Conservation (phyloP, 1,140 invertebrate species). For the Grapholita molesta region DNA sequence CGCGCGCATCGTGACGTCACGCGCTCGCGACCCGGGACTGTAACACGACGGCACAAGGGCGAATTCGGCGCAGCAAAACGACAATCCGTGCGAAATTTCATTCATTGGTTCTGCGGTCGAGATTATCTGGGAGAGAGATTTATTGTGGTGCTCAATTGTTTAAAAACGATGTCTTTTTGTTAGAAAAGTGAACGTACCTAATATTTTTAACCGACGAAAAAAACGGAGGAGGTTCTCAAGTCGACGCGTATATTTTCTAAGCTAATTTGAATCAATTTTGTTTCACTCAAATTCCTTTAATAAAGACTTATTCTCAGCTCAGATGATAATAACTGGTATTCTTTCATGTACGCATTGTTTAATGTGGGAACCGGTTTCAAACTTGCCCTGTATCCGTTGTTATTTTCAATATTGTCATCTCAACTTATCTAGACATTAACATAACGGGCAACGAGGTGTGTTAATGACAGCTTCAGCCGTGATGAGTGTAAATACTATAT, state of each 20-base stretch:
- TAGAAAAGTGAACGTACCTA: not conserved
- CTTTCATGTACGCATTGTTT: not conserved
- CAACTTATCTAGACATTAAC: not conserved
- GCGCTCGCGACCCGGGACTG: not conserved
- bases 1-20: constrained; percentile 13
- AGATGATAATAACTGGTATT: not conserved
- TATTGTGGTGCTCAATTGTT: not conserved
- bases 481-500: not conserved
- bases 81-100: constrained; percentile 26
- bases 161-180: not conserved
- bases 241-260: too few relatives aligned
- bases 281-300: too few relatives aligned
- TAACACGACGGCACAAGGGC: not conserved
- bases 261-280: too few relatives aligned
- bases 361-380: not conserved
- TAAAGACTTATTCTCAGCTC: not conserved
- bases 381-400: not conserved
- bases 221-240: too few relatives aligned
- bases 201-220: too few relatives aligned
- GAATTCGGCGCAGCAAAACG: constrained; percentile 12
- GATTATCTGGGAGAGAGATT: not conserved
- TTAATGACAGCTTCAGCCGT: too few relatives aligned
- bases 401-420: not conserved
- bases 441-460: not conserved
- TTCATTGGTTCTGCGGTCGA: constrained; percentile 22